Evolutionary conservation across 92 coral and sea anemone species (phyloP).

Genomic region (Parazoanthus swiftii): DNA sequence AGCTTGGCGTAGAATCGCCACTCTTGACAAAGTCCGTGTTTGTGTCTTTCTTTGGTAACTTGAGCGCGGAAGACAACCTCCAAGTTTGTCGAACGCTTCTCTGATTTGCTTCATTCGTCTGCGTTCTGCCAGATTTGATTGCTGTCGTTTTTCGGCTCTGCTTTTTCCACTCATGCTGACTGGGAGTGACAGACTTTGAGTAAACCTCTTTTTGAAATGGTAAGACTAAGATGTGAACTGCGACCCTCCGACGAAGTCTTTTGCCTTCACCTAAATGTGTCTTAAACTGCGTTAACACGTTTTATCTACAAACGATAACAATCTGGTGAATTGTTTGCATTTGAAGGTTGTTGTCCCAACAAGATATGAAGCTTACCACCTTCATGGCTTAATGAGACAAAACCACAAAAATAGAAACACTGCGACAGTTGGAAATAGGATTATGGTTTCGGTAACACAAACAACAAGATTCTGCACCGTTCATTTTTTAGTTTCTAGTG

Average conservation of each 20-base stretch:
- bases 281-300: not conserved
- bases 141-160: slow-evolving; percentile 3
- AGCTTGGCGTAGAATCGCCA: not conserved
- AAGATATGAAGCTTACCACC: not conserved
- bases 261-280: not conserved
- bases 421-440: not conserved
- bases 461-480: not conserved
- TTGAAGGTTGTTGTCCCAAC: not conserved
- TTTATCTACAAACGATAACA: not conserved
- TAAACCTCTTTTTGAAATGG: too few species aligned
- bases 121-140: slow-evolving; percentile 18
- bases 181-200: not conserved
- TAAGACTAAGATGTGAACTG: too few species aligned
- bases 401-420: too few species aligned
- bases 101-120: slow-evolving; percentile 3
- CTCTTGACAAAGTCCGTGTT: not conserved
- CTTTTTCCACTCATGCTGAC: not conserved
- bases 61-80: slow-evolving; percentile 2
- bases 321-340: not conserved
- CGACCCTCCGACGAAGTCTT: too few species aligned
- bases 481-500: not conserved
- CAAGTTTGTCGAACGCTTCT: slow-evolving; percentile 10
- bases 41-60: not conserved
- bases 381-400: not conserved
- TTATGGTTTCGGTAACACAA: not conserved